Base-by-base conservation (phyloP, 2,113 vertebrate species). In the Cephalopterus ornatus region DNA sequence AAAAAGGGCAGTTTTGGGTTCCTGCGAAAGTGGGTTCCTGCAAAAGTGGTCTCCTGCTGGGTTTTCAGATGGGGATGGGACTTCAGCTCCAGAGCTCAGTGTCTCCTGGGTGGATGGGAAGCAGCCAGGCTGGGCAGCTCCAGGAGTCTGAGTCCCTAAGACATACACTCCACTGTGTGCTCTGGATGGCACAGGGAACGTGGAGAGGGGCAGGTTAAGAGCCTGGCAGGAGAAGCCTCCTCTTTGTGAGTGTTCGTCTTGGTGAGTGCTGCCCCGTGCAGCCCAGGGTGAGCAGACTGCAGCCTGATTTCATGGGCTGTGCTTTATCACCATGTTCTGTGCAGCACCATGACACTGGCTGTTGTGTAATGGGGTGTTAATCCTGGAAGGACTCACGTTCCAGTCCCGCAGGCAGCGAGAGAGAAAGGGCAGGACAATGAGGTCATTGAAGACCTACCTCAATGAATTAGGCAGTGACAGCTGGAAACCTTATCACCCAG, bases 371-470 rank as follows among this genome's bases (percentile, higher is more conserved):
- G 19, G 14, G n/a, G 41, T 42, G 58, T 55, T 80, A 63, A 33
- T 88, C 63, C 78, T 88, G 88, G 88, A 93, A 86, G 65, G 72
- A 41, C 27, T 78, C 28, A 0, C 0, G 0, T 24, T 94, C 58
- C 78, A 35, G 17, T 32, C 37, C 9, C 3, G 56, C 47, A 71
- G 46, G 74, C 4, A 53, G 55, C 23, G 62, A 42, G 76, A 46
- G 47, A 65, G 35, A 77, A 79, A 70, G 50, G 86, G 58, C 72
- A 26, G 62, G 83, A 85, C 37, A 63, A 72, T 96, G 89, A 96
- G 81, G 41, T 95, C 66, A 94, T 77, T 92, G 49, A 56, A 89
- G 80, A 73, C 73, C 39, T 70, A 23, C 93, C 84, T 89, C 81
- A 61, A 15, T 95, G 90, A 92, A 89, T 94, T 67, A 84, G 73